These are phyloP conservation scores for Bursaphelenchus okinawaensis DNA, from an alignment of 2,888 invertebrate genomes.

Conservation along the genomic window DNA sequence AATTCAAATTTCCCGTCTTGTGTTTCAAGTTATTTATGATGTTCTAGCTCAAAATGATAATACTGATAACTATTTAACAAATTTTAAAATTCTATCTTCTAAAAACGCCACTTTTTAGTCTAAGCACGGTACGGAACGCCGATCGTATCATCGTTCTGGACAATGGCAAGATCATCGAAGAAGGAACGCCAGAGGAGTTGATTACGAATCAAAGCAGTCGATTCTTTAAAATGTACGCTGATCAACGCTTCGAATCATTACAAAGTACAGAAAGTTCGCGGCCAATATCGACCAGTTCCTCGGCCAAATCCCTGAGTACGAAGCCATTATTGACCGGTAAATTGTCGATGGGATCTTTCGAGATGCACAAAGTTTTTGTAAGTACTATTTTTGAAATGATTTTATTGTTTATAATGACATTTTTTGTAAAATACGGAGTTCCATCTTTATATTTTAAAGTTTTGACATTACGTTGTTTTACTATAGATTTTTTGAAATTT, in stretches of 20 bases:
- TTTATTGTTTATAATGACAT: neutral
- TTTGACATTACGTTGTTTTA: too few relatives aligned
- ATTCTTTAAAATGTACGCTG: conserved; percentile 11
- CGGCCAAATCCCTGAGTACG: neutral
- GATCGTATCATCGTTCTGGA: conserved; percentile 54
- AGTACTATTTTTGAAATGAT: neutral
- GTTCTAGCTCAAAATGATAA: too few relatives aligned
- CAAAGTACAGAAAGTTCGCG: neutral
- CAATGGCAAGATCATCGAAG: conserved; percentile 48
- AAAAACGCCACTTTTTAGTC: conserved; percentile 16
- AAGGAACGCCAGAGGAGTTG: conserved; percentile 50
- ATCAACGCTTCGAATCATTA: conserved; percentile 7
- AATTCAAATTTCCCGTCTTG: neutral
- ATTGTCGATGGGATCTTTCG: conserved; percentile 9
- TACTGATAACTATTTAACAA: neutral
- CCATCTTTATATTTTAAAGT: too few relatives aligned
- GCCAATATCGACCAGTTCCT: neutral
- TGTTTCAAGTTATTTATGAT: too few relatives aligned
- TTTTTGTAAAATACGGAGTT: too few relatives aligned
- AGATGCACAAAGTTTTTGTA: conserved; percentile 1
- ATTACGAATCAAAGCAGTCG: conserved; percentile 33
- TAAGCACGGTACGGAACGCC: conserved; percentile 45
- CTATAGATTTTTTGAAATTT: too few relatives aligned
- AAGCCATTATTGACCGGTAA: conserved; percentile 9
- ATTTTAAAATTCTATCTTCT: neutral